A percentile compares a stretch with the other conserved stretches of the same genome.
Evolutionary conservation across 1,140 invertebrate species (phyloP).

Genomic region (Trissolcus basalis): DNA sequence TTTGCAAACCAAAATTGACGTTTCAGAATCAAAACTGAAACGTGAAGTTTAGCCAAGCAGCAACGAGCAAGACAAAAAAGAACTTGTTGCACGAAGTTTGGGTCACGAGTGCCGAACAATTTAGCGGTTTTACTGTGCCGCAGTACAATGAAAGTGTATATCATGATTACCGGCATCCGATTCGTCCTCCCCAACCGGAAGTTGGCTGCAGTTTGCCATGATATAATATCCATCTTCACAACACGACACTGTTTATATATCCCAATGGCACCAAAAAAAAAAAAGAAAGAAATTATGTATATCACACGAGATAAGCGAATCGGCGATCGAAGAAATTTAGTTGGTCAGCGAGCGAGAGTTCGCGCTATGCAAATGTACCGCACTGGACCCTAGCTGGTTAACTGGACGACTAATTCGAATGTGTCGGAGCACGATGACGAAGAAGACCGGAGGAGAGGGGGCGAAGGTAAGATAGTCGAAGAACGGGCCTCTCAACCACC

Average conservation of each 20-base stretch:
- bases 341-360: slow-evolving; percentile 4
- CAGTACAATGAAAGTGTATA: neutral
- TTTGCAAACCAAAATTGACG: neutral
- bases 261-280: too few species aligned
- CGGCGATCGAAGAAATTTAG: slow-evolving; percentile 3
- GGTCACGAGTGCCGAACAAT: neutral
- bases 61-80: too few species aligned
- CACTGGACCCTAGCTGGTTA: slow-evolving; percentile 57
- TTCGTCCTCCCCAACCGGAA: slow-evolving; percentile 14
- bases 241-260: slow-evolving; percentile 6
- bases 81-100: too few species aligned
- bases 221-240: slow-evolving; percentile 17
- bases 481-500: slow-evolving; percentile 60
- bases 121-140: neutral
- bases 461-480: slow-evolving; percentile 28
- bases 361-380: slow-evolving; percentile 44
- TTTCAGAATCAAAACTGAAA: too few species aligned
- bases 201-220: slow-evolving; percentile 4
- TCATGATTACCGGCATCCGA: slow-evolving; percentile 27
- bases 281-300: too few species aligned
- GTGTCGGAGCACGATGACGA: slow-evolving; percentile 38
- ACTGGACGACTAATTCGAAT: slow-evolving; percentile 73
- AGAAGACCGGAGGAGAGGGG: slow-evolving; percentile 12
- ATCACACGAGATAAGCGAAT: too few species aligned
- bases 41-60: too few species aligned